Evolutionary conservation across 92 coral and sea anemone genomes (phyloP).

Genomic region (Paragorgia papillata): DNA sequence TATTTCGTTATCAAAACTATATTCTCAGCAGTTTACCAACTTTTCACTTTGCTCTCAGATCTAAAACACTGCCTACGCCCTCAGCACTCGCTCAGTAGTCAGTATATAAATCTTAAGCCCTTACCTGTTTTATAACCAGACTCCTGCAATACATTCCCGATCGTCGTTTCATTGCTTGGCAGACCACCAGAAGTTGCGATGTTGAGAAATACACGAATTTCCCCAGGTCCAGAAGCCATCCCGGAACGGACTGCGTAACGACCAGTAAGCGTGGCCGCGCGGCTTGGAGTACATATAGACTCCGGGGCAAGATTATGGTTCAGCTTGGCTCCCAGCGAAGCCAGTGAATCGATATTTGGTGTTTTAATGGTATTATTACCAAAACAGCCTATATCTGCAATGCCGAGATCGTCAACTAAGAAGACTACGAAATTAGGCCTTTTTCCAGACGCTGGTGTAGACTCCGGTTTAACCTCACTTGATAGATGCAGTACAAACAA

Average conservation of each 20-base stretch:
- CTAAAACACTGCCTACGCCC: no score
- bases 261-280: conserved; percentile 84
- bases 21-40: no score
- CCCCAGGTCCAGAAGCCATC: conserved; percentile 43
- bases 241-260: conserved; percentile 82
- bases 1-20: no score
- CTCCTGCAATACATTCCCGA: conserved; percentile 53
- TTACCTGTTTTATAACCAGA: conserved; percentile 68
- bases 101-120: not conserved
- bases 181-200: conserved; percentile 66
- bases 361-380: conserved; percentile 81
- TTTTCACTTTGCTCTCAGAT: no score
- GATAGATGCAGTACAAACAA: no score
- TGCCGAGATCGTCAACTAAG: conserved; percentile 84
- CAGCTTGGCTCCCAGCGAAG: conserved; percentile 73
- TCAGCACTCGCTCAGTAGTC: no score
- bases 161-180: conserved; percentile 69
- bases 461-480: no score
- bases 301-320: conserved; percentile 71
- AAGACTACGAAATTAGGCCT: conserved; percentile 70
- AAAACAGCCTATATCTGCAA: conserved; percentile 84
- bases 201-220: conserved; percentile 43
- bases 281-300: conserved; percentile 86
- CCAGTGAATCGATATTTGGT: conserved; percentile 82
- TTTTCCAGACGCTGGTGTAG: no score